Percentiles rank a stretch among this genome's conserved stretches.
Conservation (phyloP, 2,888 invertebrate genomes). For the Quadroppia sp. region DNA sequence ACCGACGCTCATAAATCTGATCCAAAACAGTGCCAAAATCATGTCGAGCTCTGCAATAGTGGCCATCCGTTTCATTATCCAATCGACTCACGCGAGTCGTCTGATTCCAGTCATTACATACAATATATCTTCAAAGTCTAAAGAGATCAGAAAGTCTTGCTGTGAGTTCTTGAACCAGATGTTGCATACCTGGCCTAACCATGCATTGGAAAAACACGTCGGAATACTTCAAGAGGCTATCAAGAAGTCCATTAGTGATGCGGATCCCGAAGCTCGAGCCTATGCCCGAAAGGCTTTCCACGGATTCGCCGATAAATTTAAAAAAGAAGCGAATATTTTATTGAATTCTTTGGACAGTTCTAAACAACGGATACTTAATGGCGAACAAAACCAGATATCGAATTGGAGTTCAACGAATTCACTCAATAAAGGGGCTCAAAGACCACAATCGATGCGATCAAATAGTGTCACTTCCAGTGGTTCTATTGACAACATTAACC, state of each 20-base stretch:
- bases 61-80: slow-evolving; percentile 78
- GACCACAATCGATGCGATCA: slow-evolving; percentile 27
- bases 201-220: slow-evolving; percentile 74
- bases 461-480: slow-evolving; percentile 45
- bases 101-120: slow-evolving; percentile 71
- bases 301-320: slow-evolving; percentile 83
- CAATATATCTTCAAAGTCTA: slow-evolving; percentile 74
- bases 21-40: slow-evolving; percentile 58
- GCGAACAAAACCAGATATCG: slow-evolving; percentile 54
- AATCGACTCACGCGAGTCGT: slow-evolving; percentile 71
- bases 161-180: slow-evolving; percentile 79
- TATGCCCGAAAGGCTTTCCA: slow-evolving; percentile 80
- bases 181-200: slow-evolving; percentile 80
- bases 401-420: slow-evolving; percentile 55
- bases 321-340: slow-evolving; percentile 78
- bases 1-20: slow-evolving; percentile 65
- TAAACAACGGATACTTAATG: slow-evolving; percentile 66
- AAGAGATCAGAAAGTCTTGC: slow-evolving; percentile 73
- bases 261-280: slow-evolving; percentile 81
- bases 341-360: slow-evolving; percentile 75
- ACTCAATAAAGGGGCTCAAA: slow-evolving; percentile 50
- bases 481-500: slow-evolving; percentile 50
- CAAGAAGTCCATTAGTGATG: slow-evolving; percentile 75
- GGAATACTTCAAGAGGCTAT: slow-evolving; percentile 73
- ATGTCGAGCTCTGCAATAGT: slow-evolving; percentile 83